These are phyloP conservation scores for Ellobium chinense DNA, from an alignment of 2,888 invertebrate genomes.

Conservation along the genomic window DNA sequence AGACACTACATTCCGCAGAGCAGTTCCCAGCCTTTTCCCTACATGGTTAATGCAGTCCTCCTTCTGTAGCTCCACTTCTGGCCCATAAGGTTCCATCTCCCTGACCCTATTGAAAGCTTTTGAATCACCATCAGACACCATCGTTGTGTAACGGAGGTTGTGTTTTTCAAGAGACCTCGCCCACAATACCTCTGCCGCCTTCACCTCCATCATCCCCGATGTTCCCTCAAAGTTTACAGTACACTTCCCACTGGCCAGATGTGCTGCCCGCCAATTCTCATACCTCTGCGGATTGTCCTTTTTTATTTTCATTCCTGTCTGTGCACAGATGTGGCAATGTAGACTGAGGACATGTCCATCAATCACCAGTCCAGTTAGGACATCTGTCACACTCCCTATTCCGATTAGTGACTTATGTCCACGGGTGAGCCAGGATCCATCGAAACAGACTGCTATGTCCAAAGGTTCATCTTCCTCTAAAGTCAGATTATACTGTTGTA, in stretches of 20 bases:
- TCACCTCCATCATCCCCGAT: constrained; percentile 32
- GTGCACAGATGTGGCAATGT: constrained; percentile 13
- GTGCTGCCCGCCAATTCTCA: not conserved
- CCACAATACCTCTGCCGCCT: constrained; percentile 21
- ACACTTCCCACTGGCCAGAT: not conserved
- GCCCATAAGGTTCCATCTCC: constrained; percentile 1
- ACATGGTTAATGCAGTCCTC: constrained; percentile 24
- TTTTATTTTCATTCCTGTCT: not conserved
- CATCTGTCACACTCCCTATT: constrained; percentile 27
- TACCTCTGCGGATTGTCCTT: not conserved
- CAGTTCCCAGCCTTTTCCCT: constrained; percentile 27
- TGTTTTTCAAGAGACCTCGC: not conserved
- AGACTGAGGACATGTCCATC: constrained; percentile 3
- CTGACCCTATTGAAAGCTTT: not conserved
- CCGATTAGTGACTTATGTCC: constrained; percentile 27
- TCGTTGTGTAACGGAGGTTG: constrained; percentile 18
- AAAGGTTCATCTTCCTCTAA: not conserved
- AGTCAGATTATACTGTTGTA: not conserved
- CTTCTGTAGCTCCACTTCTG: not conserved
- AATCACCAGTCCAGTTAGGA: constrained; percentile 20
- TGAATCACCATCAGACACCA: too few species aligned
- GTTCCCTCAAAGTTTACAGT: constrained; percentile 18
- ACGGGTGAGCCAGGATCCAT: constrained; percentile 20
- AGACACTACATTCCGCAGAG: constrained; percentile 28
- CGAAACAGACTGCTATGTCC: constrained; percentile 16